Base-by-base conservation (phyloP, 2,113 vertebrate genomes). In the Perca flavescens region DNA sequence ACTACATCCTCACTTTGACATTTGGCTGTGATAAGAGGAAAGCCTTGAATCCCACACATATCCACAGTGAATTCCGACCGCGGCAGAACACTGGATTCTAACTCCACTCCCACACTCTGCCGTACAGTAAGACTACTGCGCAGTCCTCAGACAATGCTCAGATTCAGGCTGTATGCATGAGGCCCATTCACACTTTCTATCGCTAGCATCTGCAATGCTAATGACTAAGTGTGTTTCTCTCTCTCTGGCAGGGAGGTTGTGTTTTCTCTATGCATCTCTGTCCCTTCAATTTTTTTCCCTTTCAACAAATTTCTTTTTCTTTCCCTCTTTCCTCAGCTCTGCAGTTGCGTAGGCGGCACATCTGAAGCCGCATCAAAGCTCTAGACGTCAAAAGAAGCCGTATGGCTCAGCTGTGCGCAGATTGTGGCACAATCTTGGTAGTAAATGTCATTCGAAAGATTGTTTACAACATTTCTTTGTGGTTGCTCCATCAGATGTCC, bases 81-180 rank as follows among this genome's bases (percentile, higher is more conserved):
- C 85, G 21, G 70, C 73, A 36, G 50, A 67, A 61, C 79, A 49
- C 85, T 77, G 83, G 86, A 88, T 86, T 75, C 82, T 54, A 43
- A 73, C 88, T 88, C 69, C 53, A 85, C 92, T 88, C 92, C 92
- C 91, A 92, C 92, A 88, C 88, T 80, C 43, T 14, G 72, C 84
- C 34, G 70, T 84, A 85, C 88, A 88, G 89, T 88, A 86, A 85
- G 79, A 81, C 70, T 31, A 53, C 85, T 79, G 83, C 91, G 80
- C 81, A 69, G 75, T 31, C 72, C 70, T 50, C 43, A 90, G 93
- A 97, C 96, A 97, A 97, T 96, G 94, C 92, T 74, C 69, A 94
- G 92, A 97, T 97, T 97, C 94, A 97, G 70, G 65, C 94, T 91
- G 89, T 82, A 95, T 96, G 94, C 94, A 93, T 95, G 95, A 94